Percentiles rank a stretch among this genome's conserved stretches.
Conservation (phyloP, 1,140 invertebrate genomes). For the Orussus abietinus region DNA sequence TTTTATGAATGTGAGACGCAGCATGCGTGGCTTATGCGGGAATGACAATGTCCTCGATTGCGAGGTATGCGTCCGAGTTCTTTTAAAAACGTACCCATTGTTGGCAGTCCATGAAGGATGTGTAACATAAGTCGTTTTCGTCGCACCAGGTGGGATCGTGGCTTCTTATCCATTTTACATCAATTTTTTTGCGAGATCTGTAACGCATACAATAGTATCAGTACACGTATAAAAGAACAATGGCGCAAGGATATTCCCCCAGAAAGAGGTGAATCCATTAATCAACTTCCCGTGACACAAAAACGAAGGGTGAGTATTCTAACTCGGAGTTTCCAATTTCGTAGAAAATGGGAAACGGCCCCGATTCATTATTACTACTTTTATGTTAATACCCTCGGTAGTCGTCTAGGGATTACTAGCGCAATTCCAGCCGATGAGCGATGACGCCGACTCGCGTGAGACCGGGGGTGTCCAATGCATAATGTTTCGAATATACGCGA, state of each 20-base stretch:
- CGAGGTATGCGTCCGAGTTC: too few relatives aligned
- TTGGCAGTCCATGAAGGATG: too few relatives aligned
- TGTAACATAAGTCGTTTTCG: too few relatives aligned
- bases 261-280: too few relatives aligned
- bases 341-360: conserved; percentile 15
- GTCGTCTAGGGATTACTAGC: neutral
- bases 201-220: neutral
- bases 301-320: too few relatives aligned
- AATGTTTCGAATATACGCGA: conserved; percentile 30
- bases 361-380: conserved; percentile 39
- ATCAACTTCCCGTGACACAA: conserved; percentile 9
- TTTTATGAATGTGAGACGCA: too few relatives aligned
- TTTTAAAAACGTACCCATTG: too few relatives aligned
- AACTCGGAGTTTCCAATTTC: too few relatives aligned
- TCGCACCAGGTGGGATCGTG: neutral
- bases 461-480: conserved; percentile 18
- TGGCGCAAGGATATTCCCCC: too few relatives aligned
- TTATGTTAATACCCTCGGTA: conserved; percentile 33
- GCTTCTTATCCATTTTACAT: neutral
- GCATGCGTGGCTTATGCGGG: too few relatives aligned
- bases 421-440: conserved; percentile 31
- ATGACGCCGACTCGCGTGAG: conserved; percentile 25
- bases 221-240: too few relatives aligned
- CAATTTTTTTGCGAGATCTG: conserved; percentile 10
- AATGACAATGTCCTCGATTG: too few relatives aligned